These are phyloP conservation scores for Lipotes vexillifer DNA, from an alignment of 2,113 vertebrate genomes.

Conservation along the genomic window DNA sequence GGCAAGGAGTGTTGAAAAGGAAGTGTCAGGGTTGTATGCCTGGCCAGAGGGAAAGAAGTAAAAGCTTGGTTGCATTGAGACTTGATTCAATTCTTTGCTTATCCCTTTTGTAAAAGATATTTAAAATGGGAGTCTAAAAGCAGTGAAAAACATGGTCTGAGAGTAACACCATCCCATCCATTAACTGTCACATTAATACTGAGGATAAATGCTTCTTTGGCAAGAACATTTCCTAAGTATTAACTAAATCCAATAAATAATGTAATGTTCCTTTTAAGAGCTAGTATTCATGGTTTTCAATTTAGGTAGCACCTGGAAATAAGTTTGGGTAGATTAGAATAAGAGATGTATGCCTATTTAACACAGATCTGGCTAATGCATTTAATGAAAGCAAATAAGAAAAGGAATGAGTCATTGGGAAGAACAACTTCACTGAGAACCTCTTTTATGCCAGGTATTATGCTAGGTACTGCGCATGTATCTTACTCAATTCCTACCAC, in stretches of 20 bases:
- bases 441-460: not conserved
- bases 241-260: not conserved
- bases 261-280: not conserved
- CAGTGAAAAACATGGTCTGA: not conserved
- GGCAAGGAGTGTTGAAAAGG: not conserved
- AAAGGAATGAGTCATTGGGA: not conserved
- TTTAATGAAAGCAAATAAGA: not conserved
- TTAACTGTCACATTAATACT: not conserved
- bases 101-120: not conserved
- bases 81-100: not conserved
- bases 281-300: not conserved
- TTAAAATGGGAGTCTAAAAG: not conserved
- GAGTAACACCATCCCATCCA: not conserved
- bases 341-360: not conserved
- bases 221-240: not conserved
- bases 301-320: not conserved
- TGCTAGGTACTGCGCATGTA: not conserved
- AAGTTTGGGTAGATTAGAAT: not conserved
- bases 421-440: not conserved
- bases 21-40: fast-evolving
- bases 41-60: not conserved
- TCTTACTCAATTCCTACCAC: not conserved
- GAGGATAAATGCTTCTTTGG: not conserved
- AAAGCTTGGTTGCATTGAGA: not conserved
- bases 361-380: not conserved